A percentile compares a stretch with the other conserved stretches of the same genome.
phyloP scores from a whole-genome alignment of 2,888 invertebrate species.

The Drosophila atroscutellata region DNA sequence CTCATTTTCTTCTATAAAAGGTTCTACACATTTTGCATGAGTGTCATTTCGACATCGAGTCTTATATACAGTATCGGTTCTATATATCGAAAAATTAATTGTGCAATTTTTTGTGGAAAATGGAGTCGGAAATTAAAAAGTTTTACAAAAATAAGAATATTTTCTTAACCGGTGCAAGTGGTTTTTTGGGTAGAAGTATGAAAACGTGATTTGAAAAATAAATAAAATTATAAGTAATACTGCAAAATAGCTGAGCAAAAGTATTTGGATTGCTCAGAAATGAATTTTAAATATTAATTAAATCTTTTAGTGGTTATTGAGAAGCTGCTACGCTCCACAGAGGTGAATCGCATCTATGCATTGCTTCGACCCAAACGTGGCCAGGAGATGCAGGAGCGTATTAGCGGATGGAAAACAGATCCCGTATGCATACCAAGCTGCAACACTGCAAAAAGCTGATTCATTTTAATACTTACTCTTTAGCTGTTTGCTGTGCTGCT shows the following conservation, averaged over 20 bases:
- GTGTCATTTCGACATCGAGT: background rate
- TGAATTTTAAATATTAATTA: background rate
- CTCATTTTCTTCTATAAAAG: constrained; percentile 12
- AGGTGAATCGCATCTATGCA: constrained; percentile 86
- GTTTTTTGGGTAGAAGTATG: constrained; percentile 84
- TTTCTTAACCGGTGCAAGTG: constrained; percentile 88
- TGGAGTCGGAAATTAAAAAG: constrained; percentile 84
- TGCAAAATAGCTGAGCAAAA: background rate
- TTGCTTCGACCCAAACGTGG: constrained; percentile 87
- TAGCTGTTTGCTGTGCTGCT: constrained; percentile 37
- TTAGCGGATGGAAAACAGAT: constrained; percentile 89
- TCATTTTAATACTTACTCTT: background rate
- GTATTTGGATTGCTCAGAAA: background rate
- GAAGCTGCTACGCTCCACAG: constrained; percentile 84
- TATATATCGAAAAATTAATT: background rate
- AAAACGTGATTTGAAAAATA: background rate
- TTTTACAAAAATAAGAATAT: constrained; percentile 87
- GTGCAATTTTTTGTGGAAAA: too few relatives aligned
- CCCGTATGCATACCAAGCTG: constrained; percentile 85
- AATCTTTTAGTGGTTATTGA: constrained; percentile 55
- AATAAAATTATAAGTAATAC: background rate
- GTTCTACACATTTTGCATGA: background rate
- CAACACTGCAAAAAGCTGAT: background rate
- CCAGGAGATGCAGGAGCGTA: constrained; percentile 88
- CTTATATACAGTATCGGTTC: background rate